Conservation (phyloP, 2,797 vertebrate species). For the Sylvia borin region DNA sequence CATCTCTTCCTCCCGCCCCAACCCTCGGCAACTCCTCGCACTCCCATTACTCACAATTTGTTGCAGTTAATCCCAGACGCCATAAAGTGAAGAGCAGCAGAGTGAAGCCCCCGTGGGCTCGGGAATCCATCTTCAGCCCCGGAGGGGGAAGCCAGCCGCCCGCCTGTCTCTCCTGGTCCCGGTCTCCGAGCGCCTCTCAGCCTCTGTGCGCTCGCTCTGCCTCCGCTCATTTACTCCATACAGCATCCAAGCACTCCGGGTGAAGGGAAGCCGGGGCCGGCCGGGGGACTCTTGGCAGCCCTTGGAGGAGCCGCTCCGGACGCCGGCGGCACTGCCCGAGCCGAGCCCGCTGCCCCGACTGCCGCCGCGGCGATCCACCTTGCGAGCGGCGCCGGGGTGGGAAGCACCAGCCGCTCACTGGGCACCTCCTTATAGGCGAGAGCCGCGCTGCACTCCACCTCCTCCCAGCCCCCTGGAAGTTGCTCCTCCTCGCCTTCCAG, state of each 20-base stretch:
- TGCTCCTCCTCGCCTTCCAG: slow-evolving; percentile 69
- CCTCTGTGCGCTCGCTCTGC: background rate
- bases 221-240: slow-evolving; percentile 69
- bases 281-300: background rate
- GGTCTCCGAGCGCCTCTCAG: background rate
- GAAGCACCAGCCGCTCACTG: slow-evolving; percentile 35
- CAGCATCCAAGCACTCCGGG: slow-evolving; percentile 17
- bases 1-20: background rate
- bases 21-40: background rate
- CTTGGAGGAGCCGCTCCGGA: background rate
- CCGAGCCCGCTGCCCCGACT: background rate
- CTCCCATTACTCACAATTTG: slow-evolving; percentile 73
- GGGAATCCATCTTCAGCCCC: slow-evolving; percentile 70
- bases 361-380: background rate
- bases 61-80: slow-evolving; percentile 71
- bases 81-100: slow-evolving; percentile 64
- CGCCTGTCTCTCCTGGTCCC: slow-evolving; percentile 24
- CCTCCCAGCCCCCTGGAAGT: slow-evolving; percentile 70
- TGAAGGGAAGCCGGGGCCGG: background rate
- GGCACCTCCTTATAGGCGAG: slow-evolving; percentile 78
- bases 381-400: background rate
- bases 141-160: background rate
- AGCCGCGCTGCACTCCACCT: slow-evolving; percentile 58
- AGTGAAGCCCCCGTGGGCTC: slow-evolving; percentile 47
- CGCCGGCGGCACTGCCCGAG: background rate